Evolutionary conservation across 2,797 vertebrate species (phyloP).

Genomic region (Mareca strepera): DNA sequence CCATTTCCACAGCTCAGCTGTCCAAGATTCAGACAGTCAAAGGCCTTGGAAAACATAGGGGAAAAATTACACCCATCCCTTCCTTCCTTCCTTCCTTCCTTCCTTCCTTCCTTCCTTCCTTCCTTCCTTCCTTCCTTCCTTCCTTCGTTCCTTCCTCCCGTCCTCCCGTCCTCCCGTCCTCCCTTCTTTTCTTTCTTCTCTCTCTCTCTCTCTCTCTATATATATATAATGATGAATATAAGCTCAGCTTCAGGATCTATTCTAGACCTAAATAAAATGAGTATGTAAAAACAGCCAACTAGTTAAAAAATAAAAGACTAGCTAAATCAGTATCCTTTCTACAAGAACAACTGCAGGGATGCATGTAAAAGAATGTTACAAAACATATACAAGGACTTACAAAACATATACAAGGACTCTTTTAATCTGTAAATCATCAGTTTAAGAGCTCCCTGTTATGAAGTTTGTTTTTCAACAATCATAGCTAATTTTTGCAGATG

Average conservation of each 20-base stretch:
- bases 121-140: too few relatives aligned
- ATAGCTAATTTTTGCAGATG: background rate
- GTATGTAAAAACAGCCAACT: rapidly evolving
- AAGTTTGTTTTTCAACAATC: background rate
- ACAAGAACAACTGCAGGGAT: background rate
- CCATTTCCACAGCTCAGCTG: background rate
- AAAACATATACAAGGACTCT: background rate
- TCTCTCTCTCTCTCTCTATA: too few relatives aligned
- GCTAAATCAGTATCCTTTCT: background rate
- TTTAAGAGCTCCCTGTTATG: background rate
- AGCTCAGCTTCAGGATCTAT: too few relatives aligned
- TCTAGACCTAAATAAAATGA: background rate
- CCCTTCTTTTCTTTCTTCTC: too few relatives aligned
- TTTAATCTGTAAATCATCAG: background rate
- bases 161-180: too few relatives aligned
- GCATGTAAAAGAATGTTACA: background rate
- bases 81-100: too few relatives aligned
- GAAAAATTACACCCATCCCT: background rate
- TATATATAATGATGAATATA: too few relatives aligned
- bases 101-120: too few relatives aligned
- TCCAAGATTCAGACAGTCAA: background rate
- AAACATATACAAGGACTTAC: too few relatives aligned
- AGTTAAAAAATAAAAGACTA: background rate
- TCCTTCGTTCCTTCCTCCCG: too few relatives aligned
- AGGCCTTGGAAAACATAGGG: background rate